Evolutionary conservation across 2,113 vertebrate species (phyloP).

Genomic region (Lagopus muta): DNA sequence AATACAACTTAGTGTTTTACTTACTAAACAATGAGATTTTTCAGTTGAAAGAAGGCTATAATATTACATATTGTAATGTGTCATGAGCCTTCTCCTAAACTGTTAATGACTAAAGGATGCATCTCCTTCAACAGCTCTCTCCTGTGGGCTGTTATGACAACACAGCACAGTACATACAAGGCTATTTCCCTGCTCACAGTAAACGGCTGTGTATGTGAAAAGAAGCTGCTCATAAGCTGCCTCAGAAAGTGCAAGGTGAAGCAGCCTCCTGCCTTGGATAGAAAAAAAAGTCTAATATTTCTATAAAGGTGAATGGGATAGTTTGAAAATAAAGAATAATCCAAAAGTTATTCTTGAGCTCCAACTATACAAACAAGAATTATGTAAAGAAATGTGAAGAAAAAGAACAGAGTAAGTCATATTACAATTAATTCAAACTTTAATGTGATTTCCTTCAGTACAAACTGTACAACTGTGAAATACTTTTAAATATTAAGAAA

Average conservation of each 20-base stretch:
- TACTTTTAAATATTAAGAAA: background rate
- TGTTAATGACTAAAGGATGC: background rate
- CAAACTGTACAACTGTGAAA: background rate
- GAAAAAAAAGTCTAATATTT: background rate
- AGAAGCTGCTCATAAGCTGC: background rate
- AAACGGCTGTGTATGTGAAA: background rate
- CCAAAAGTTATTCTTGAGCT: background rate
- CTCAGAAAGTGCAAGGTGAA: background rate
- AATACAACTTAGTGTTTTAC: background rate
- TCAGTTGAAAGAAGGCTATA: background rate
- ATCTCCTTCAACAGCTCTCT: background rate
- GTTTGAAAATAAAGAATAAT: background rate
- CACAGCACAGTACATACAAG: accelerated
- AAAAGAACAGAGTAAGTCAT: background rate
- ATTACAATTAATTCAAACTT: background rate
- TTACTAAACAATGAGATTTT: background rate
- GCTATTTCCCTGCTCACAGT: background rate
- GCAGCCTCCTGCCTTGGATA: background rate
- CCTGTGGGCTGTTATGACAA: background rate
- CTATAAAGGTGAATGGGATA: background rate
- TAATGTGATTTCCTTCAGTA: background rate
- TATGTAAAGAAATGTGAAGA: background rate
- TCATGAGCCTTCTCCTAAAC: background rate
- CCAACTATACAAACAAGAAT: background rate
- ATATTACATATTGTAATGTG: background rate